Base-by-base conservation (phyloP, 2,113 vertebrate species). In the Chloebia gouldiae region DNA sequence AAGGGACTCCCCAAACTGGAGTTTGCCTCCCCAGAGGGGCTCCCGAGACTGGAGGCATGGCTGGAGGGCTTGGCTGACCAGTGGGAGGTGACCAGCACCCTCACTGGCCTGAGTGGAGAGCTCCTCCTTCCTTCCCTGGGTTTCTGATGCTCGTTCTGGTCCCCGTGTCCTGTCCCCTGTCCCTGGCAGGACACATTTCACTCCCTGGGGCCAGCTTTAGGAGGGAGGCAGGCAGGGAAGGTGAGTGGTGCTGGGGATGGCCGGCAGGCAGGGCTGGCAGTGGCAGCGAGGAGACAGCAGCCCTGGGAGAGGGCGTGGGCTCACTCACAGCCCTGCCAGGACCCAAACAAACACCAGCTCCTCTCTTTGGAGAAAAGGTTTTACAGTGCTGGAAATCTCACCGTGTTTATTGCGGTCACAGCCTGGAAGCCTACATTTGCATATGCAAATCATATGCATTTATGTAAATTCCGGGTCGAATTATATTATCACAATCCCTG, bases 361-460 rank as follows among this genome's bases (percentile, higher is more conserved):
- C 5, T 75, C 21, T 28, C 56, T 76, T 78, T 18, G 44, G 30
- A 53, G 70, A 30, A 31, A 42, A 75, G 72, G 19, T 66, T 95
- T 90, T 31, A 49, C 82, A 73, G 44, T 1, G 23, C 64, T 91
- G 91, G 30, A 89, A 89, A 79, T 79, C 86, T 57, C 25, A 9
- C 73, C 51, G 56, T 60, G 70, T 81, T 86, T 81, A 88, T 53
- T 59, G 69, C 53, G 0, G 51, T 37, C 72, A 56, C 80, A 81
- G 95, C 80, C 83, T 76, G 44, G 44, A 73, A 57, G 5, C 6
- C 17, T 11, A 0, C 0, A 42, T 93, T 95, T 93, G 53, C 73
- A 69, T 95, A 96, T 96, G 94, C 83, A 96, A 92, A 97, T 90
- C 21, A 35, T 54, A 92, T 89, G 65, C 70, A 93, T 81, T 75